Percentiles rank a stretch among this genome's conserved stretches.
Evolutionary conservation across 2,113 vertebrate genomes (phyloP).

Genomic region (Tursiops truncatus): DNA sequence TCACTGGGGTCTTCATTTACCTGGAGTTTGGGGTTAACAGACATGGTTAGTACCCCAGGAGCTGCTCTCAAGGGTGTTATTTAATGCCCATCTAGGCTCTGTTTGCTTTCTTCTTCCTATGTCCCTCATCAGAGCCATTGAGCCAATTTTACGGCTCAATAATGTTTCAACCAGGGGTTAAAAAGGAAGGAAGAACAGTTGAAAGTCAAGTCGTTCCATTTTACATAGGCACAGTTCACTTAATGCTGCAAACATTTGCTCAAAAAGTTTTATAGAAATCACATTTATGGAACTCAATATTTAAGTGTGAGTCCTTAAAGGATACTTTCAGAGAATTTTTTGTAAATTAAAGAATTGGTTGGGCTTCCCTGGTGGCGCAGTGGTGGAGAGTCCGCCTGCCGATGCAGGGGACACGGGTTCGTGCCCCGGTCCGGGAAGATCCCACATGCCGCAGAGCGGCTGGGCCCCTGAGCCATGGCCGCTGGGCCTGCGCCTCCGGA

Average conservation of each 20-base stretch:
- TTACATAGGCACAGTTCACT: not conserved
- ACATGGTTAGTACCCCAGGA: constrained; percentile 3
- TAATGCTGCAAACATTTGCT: not conserved
- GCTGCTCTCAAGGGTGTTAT: not conserved
- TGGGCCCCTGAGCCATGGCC: no score
- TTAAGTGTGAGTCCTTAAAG: not conserved
- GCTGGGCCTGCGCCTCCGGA: no score
- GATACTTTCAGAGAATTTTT: not conserved
- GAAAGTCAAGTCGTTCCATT: not conserved
- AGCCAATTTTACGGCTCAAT: not conserved
- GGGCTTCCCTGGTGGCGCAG: no score
- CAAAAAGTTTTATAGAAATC: constrained; percentile 1
- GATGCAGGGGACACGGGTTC: no score
- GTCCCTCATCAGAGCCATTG: not conserved
- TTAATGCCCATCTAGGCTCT: not conserved
- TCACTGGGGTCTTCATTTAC: not conserved
- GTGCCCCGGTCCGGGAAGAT: no score
- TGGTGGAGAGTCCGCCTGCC: no score
- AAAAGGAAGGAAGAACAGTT: not conserved
- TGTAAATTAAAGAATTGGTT: constrained; percentile 13
- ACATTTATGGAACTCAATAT: not conserved
- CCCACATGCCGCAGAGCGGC: no score
- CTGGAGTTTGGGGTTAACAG: constrained; percentile 53
- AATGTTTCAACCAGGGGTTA: not conserved
- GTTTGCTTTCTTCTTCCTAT: not conserved